phyloP scores from a whole-genome alignment of 2,888 invertebrate species.

The Laothoe populi region DNA sequence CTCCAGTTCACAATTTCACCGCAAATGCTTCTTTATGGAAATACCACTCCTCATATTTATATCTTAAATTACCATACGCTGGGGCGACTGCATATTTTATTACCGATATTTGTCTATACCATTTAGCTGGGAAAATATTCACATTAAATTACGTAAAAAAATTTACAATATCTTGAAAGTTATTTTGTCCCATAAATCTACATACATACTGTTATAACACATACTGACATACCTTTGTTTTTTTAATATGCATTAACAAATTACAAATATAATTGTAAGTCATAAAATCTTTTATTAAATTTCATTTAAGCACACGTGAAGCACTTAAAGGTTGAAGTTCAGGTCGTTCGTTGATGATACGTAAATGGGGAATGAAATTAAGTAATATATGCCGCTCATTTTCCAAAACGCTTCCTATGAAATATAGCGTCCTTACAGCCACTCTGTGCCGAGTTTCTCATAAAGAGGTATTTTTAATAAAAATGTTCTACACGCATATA shows the following conservation, averaged over 20 bases:
- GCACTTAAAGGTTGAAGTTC: constrained; percentile 23
- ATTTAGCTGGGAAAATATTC: background rate
- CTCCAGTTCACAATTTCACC: background rate
- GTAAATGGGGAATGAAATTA: constrained; percentile 18
- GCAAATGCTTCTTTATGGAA: background rate
- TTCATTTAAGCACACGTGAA: background rate
- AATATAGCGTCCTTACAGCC: background rate
- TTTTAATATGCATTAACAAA: background rate
- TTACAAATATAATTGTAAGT: background rate
- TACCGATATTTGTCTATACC: background rate
- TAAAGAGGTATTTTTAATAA: constrained; percentile 1
- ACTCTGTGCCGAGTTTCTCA: background rate
- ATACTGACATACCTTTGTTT: background rate
- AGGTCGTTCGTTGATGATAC: constrained; percentile 7
- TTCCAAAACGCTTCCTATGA: constrained; percentile 2
- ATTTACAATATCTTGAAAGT: background rate
- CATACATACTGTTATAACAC: too few species aligned
- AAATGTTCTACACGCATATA: too few species aligned
- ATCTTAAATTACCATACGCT: background rate
- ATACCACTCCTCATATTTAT: background rate
- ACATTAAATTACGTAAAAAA: background rate
- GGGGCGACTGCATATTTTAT: background rate
- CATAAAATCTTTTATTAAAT: constrained; percentile 10
- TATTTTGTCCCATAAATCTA: background rate
- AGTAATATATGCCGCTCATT: constrained; percentile 10